phyloP scores from a whole-genome alignment of 2,797 vertebrate species.

The Pseudochaenichthys georgianus region DNA sequence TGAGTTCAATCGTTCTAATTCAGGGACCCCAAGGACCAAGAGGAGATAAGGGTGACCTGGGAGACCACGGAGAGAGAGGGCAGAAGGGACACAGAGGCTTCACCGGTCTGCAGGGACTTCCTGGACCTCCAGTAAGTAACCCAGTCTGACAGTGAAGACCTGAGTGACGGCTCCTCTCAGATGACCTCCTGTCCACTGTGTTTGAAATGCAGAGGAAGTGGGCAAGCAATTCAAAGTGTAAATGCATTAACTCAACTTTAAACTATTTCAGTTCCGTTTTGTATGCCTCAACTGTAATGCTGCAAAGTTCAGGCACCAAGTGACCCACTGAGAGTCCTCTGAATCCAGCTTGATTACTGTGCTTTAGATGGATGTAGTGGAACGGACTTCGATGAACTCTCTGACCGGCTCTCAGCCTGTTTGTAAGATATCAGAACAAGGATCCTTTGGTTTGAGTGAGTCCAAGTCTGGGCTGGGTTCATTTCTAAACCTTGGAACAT shows the following conservation, averaged over 20 bases:
- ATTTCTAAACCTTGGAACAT: too few relatives aligned
- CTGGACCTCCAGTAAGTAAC: constrained; percentile 93
- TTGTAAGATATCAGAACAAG: too few relatives aligned
- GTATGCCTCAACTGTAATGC: too few relatives aligned
- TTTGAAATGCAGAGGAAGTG: background rate
- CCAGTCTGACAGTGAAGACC: background rate
- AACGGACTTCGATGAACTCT: too few relatives aligned
- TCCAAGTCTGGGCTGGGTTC: too few relatives aligned
- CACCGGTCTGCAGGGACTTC: constrained; percentile 97
- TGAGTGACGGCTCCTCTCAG: background rate
- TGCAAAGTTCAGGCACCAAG: too few relatives aligned
- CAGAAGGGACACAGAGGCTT: constrained; percentile 98
- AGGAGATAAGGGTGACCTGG: constrained; percentile 97
- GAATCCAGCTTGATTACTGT: too few relatives aligned
- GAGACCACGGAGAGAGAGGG: constrained; percentile 95
- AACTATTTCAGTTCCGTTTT: too few relatives aligned
- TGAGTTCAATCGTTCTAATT: constrained; percentile 12
- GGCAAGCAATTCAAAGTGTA: background rate
- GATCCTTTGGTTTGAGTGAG: too few relatives aligned
- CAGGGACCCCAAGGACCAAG: constrained; percentile 99
- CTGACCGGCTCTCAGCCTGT: too few relatives aligned
- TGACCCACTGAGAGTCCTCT: too few relatives aligned
- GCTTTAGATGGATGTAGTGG: too few relatives aligned
- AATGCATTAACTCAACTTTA: background rate
- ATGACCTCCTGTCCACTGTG: background rate